Evolutionary conservation across 2,797 vertebrate species (phyloP), one percentile per base, ranked within the genome.

Genomic region (Mus spretus): DNA sequence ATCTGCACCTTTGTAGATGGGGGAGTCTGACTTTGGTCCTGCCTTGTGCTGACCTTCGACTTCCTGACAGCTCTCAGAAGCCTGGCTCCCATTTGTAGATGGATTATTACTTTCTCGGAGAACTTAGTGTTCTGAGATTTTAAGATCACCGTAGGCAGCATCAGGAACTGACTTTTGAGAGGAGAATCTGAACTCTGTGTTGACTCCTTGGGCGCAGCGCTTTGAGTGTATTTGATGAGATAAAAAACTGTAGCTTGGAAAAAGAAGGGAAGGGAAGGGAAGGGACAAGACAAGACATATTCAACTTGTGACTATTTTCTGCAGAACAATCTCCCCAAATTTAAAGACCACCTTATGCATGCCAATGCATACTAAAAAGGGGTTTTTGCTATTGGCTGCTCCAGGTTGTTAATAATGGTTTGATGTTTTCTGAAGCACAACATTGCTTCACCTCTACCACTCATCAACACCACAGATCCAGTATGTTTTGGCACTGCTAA

Each of bases 401-500:
- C 24, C 26, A 87, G 34, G 50, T 65, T 91, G 90, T 96, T 78
- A 80, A 82, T 77, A 93, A 91, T 74, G 26, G 31, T 44, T 13
- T 59, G 44, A 67, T 81, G 44, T 24, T 93, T 95, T 83, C 94
- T 96, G 63, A 53, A 78, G 80, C 57, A 79, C 59, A 94, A 47
- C 20, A n/a, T 74, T 65, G 11, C 50, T 90, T 81, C 82, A 40
- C 53, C 89, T 88, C 37, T 85, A 28, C 70, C 67, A 22, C 61
- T 77, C 15, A 50, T 78, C 31, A 44, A 19, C 6, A 53, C 75
- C n/a, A 5, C 26, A 78, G 57, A 72, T 92, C 31, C 53, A 63
- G 61, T 78, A 15, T 47, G 57, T 90, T 93, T 78, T 31, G 47
- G 61, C 26, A 72, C 2, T 31, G 2, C 78, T 44, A 79, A 80